Base-by-base conservation (phyloP, 2,888 invertebrate genomes). In the Papilio protenor region DNA sequence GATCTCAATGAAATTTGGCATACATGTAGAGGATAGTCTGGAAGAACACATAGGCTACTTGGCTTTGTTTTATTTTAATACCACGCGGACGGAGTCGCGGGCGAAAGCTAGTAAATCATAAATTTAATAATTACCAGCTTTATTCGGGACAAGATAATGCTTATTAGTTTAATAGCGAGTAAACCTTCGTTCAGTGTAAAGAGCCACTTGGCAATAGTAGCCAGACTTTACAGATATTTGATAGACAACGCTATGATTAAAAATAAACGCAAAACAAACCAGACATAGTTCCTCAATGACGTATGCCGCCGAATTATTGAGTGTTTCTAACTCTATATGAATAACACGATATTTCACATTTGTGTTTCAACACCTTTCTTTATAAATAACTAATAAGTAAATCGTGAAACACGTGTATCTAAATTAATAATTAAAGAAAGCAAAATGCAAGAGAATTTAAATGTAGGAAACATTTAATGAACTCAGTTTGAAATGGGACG, bases 241-340 rank as follows among this genome's bases (percentile, higher is more conserved):
- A 59, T 61, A 45, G 49, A 71, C 57, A 71, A 72, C 55, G 49
- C 21, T 76, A 49, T 47, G 45, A 59, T 49, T 52, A 61, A 71
- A 76, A 76, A 76, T 61, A 71, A 55, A 55, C 47, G 70, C 71
- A 47, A 49, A 76, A 59, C 27, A 47, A 72, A 61, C 71, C 55
- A 71, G 59, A 6, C 76, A 71, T 61, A 71, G 45, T 76, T 71
- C 14, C n/a, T 52, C 40, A 27, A 64, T 49, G 23, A 76, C 59
- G 66, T 45, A 21, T 66, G 21, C 40, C 5, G 45, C 66, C n/a
- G 40, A 66, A n/a, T 66, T 66, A 66, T 66, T 45, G n/a, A 40
- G 66, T 40, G n/a, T 21, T 64, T 64, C 18, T 40, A 47, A 10
- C 52, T 23, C 71, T 4, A 52, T 27, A 52, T 70, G 14, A 71